These are phyloP conservation scores for Meliscaeva auricollis DNA, from an alignment of 2,888 invertebrate species.

Conservation along the genomic window DNA sequence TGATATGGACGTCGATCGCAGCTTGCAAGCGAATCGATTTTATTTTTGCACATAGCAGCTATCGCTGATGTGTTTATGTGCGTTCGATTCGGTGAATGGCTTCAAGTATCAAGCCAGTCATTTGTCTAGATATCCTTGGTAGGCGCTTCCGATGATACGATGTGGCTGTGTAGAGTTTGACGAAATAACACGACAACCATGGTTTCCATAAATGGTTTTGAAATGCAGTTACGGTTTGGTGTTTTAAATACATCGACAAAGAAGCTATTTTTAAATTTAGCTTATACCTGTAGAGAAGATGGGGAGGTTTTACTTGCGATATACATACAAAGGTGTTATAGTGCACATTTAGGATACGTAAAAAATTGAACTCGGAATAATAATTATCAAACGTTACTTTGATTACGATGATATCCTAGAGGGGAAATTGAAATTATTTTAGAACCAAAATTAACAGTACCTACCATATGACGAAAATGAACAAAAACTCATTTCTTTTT, in stretches of 20 bases:
- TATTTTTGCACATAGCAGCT: constrained; percentile 54
- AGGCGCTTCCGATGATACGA: background rate
- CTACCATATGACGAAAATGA: too few relatives aligned
- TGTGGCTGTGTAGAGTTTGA: background rate
- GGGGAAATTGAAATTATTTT: too few relatives aligned
- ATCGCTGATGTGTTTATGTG: constrained; percentile 66
- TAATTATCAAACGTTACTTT: too few relatives aligned
- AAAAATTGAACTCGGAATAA: too few relatives aligned
- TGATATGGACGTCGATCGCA: constrained; percentile 56
- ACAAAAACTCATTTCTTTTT: too few relatives aligned
- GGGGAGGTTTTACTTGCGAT: too few relatives aligned
- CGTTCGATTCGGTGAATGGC: constrained; percentile 24
- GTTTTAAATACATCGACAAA: constrained; percentile 16
- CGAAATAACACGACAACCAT: background rate
- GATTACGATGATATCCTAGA: too few relatives aligned
- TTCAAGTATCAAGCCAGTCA: constrained; percentile 21
- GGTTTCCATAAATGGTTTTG: constrained; percentile 24
- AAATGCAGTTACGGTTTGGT: constrained; percentile 45
- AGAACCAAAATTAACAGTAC: too few relatives aligned
- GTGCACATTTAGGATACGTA: too few relatives aligned
- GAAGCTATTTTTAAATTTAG: background rate
- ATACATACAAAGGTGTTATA: too few relatives aligned
- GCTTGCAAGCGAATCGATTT: constrained; percentile 56
- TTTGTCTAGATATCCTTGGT: constrained; percentile 22
- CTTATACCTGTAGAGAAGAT: too few relatives aligned